Evolutionary conservation across 2,888 invertebrate species (phyloP), one percentile per base, ranked within the genome.

Genomic region (Caenorhabditis drosophilae): DNA sequence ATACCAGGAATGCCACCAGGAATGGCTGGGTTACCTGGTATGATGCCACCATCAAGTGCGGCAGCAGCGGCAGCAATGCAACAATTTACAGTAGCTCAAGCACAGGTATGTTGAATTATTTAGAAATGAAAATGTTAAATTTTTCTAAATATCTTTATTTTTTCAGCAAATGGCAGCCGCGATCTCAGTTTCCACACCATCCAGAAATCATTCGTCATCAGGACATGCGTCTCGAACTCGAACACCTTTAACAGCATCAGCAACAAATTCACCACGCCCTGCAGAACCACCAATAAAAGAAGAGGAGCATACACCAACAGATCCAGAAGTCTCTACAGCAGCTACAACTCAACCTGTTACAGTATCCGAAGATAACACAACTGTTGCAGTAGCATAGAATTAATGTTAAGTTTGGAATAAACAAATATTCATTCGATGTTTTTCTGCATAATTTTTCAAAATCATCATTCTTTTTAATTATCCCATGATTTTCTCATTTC

Each of bases 221-320:
- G 72, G 72, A 34, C 57, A 54, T 15, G 60, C 62, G 2, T 67
- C 67, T 0, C 56, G 72, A 25, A 63, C 67, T 15, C 40, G 72
- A 20, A 72, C 72, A 0, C 72, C 72, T 0, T 58, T 67, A 25
- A 68, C 68, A 1, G 59, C 58, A 1, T 66, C 66, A 15, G 60
- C 66, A 12, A 66, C 66, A 9, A 71, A 68, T 35, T 72, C 72
- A 1, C 72, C 72, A 4, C 50, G 72, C 4, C 59, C 64, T 11
- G 23, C 58, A 4, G 47, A 51, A 36, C 20, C 42, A 15, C 11
- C 20, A 12, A 31, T 22, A 23, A 7, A 45, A 27, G 26, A 49
- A 25, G 49, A 52, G 42, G 52, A 52, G 46, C 22, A 16, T 4
- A 50, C 54, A 15, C 51, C 57, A 15, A 36, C 35, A 2, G 47